Base-by-base conservation (phyloP, 2,797 vertebrate species). In the Amniataba percoides region DNA sequence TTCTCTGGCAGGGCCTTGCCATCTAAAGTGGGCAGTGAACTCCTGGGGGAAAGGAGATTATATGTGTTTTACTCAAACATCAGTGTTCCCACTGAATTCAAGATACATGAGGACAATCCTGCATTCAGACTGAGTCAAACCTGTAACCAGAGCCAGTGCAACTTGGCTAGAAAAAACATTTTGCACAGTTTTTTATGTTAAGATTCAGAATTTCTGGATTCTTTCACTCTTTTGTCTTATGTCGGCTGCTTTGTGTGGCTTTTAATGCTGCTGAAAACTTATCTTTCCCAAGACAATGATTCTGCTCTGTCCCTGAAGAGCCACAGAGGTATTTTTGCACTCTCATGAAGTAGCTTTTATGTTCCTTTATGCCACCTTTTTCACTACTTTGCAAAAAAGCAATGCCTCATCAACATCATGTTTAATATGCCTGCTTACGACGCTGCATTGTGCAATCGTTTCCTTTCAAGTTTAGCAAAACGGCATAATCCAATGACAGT, bases 21-120 rank as follows among this genome's bases (percentile, higher is more conserved):
- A 65, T 70, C 64, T 46, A 64, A 79, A 80, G 42, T 73, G 77
- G 49, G 36, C 66, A 74, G 39, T 63, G 74, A 73, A 61, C n/a
- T 60, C 72, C 11, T 12, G 1, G 42, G 45, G 62, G 4, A 58
- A 46, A 2, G 4, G 46, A 72, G 60, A 75, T 80, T 49, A 49
- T 74, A 40, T 78, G 64, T 40, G 58, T 64, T 78, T 61, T 27
- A 72, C 67, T 58, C 49, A 74, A 65, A 45, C 49, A 74, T 72
- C 27, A 57, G 52, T 76, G 55, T 31, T 76, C 61, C 60, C 53
- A 2, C 8, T 11, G 23, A 53, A 74, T 63, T 65, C 19, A 27
- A 48, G n/a, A 59, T 43, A 45, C 10, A 58, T 60, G 21, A 8
- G 27, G 45, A 46, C 4, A 40, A 52, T 31, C 11, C n/a, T 43